A percentile compares a stretch with the other conserved stretches of the same genome.
Evolutionary conservation across 1,140 invertebrate species (phyloP).

Genomic region (Ceratosolen solmsi): DNA sequence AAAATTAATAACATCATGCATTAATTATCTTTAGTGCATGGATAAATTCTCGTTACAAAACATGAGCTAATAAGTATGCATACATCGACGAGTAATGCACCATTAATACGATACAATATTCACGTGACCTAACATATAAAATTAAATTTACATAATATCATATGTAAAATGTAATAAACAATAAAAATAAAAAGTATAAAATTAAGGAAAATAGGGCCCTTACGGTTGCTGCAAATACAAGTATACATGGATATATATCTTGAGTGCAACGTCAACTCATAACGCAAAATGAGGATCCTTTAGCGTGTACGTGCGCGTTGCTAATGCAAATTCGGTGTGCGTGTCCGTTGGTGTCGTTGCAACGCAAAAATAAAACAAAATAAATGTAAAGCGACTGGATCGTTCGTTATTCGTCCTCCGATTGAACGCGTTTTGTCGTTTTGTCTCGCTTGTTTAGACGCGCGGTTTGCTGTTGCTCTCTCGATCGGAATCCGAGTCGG

Average conservation of each 20-base stretch:
- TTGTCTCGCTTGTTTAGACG: constrained; percentile 60
- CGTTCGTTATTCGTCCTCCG: not conserved
- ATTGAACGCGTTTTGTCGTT: not conserved
- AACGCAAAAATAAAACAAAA: constrained; percentile 12
- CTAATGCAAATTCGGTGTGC: not conserved
- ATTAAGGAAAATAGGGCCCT: constrained; percentile 17
- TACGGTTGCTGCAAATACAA: not conserved
- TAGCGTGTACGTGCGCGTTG: constrained; percentile 7
- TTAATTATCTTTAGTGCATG: constrained; percentile 36
- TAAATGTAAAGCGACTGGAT: not conserved
- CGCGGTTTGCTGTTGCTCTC: constrained; percentile 71
- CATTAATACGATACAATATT: constrained; percentile 35
- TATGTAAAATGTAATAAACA: constrained; percentile 39
- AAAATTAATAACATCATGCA: constrained; percentile 29
- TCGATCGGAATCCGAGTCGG: constrained; percentile 73
- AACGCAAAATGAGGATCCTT: not conserved
- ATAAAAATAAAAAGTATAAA: constrained; percentile 33
- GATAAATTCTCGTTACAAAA: constrained; percentile 45
- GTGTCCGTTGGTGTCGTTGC: not conserved
- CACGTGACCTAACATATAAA: constrained; percentile 34
- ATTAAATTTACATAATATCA: constrained; percentile 48
- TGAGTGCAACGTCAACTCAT: not conserved
- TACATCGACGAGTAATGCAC: constrained; percentile 43
- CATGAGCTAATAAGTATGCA: constrained; percentile 40
- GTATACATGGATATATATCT: not conserved